Evolutionary conservation across 2,888 invertebrate species (phyloP).

Genomic region (Lycocerus yunnanus): DNA sequence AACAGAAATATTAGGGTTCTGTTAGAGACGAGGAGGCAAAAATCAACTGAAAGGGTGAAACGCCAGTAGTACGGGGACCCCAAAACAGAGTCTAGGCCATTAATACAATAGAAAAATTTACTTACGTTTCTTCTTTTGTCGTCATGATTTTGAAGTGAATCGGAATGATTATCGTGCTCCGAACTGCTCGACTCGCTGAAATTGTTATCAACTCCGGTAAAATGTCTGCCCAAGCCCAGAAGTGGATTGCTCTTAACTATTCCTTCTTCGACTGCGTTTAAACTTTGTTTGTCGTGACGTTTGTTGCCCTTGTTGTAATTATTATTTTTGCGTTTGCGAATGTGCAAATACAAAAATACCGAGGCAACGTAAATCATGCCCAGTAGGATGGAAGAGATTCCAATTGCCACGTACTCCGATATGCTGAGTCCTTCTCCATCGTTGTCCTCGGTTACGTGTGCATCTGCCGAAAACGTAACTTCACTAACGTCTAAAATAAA

Average conservation of each 20-base stretch:
- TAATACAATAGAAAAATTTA: background rate
- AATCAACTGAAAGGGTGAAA: too few relatives aligned
- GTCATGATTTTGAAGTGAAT: conserved; percentile 51
- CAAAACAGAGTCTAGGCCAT: too few relatives aligned
- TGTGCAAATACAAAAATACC: conserved; percentile 80
- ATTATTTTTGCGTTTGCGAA: conserved; percentile 65
- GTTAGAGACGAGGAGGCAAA: too few relatives aligned
- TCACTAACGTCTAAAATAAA: conserved; percentile 71
- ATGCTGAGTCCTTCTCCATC: conserved; percentile 67
- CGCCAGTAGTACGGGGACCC: too few relatives aligned
- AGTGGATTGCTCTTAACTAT: conserved; percentile 80
- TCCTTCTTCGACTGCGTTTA: conserved; percentile 64
- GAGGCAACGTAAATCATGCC: conserved; percentile 86
- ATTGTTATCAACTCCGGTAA: conserved; percentile 59
- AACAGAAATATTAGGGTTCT: background rate
- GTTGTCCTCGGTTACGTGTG: conserved; percentile 61
- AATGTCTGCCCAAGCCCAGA: conserved; percentile 66
- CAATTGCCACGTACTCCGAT: conserved; percentile 83
- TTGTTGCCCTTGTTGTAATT: conserved; percentile 42
- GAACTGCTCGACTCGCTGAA: conserved; percentile 67
- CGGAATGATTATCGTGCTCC: conserved; percentile 66
- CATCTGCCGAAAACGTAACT: conserved; percentile 74
- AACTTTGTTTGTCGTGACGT: conserved; percentile 46
- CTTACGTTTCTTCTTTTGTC: conserved; percentile 52
- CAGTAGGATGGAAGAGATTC: conserved; percentile 80